Conservation (phyloP, 2,113 vertebrate genomes). For the Lycaon pictus region DNA sequence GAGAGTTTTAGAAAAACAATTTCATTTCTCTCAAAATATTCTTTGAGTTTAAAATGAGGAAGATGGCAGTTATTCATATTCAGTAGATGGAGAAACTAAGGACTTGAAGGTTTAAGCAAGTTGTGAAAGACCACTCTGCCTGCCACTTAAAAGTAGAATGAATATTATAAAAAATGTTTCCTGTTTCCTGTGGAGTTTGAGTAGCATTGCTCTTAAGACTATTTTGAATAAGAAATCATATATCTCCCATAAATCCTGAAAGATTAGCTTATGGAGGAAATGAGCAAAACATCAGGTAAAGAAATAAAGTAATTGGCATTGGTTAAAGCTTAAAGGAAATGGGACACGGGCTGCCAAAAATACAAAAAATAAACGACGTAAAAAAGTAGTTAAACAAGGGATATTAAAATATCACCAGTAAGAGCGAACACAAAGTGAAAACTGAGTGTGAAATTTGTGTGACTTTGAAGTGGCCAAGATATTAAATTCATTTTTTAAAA, state of each 20-base stretch:
- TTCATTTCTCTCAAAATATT: slow-evolving; percentile 1
- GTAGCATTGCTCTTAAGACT: background rate
- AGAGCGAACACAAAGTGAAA: slow-evolving; percentile 54
- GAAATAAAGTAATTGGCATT: slow-evolving; percentile 58
- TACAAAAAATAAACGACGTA: slow-evolving; percentile 55
- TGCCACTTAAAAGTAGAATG: slow-evolving; percentile 24
- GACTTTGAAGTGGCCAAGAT: slow-evolving; percentile 65
- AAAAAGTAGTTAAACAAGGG: slow-evolving; percentile 66
- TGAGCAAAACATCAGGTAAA: slow-evolving; percentile 66
- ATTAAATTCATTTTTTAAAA: slow-evolving; percentile 46
- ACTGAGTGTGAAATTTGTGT: slow-evolving; percentile 72
- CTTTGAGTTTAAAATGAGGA: slow-evolving; percentile 31
- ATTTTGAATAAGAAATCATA: slow-evolving; percentile 60
- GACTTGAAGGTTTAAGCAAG: slow-evolving; percentile 17
- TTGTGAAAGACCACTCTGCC: background rate
- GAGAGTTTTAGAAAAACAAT: slow-evolving; percentile 21
- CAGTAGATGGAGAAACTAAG: slow-evolving; percentile 34
- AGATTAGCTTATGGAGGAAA: slow-evolving; percentile 61
- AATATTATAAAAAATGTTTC: background rate
- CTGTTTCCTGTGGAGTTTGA: slow-evolving; percentile 52
- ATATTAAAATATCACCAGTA: slow-evolving; percentile 61
- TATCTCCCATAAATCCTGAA: slow-evolving; percentile 56
- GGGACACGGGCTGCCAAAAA: slow-evolving; percentile 34
- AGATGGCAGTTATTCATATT: slow-evolving; percentile 2
- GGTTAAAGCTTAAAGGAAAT: slow-evolving; percentile 60